Base-by-base conservation (phyloP, 2,888 invertebrate species). In the Patella depressa region DNA sequence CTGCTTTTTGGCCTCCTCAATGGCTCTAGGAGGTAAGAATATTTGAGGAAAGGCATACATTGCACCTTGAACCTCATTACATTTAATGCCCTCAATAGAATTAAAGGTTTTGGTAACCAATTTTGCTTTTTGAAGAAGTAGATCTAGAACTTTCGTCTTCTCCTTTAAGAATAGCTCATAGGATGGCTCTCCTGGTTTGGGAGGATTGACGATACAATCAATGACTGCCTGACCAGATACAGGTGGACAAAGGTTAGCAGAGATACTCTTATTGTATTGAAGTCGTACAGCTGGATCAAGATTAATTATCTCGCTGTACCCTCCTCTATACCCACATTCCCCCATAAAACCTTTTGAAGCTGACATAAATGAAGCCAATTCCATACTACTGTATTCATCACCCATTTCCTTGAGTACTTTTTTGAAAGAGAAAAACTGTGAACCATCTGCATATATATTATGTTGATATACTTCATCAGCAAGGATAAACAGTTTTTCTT, bases 1-100 rank as follows among this genome's bases (percentile, higher is more conserved):
- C 53, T 84, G 80, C 3, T 91, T 92, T 92, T 95, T 94, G 1
- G 99, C 99, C 29, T 95, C 96, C 85, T 94, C 94, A 57, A 97
- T 93, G 0, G 98, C 98, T 90, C 95, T 96, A 59, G 93, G 92
- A 2, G 99, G 97, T 76, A 99, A 89, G 71, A 93, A 93, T 78
- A 99, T 93, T 88, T 94, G 93, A 0, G 99, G 99, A 92, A 99
- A 99, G 80, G 98, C 97, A 92, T 99, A 99, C 99, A 99, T 99
- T 3, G 99, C 98, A 19, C 99, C 95, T 95, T 95, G 96, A 4
- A 94, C 94, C 12, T 94, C 93, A 91, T 98, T 98, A 87, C 98
- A 98, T 72, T 92, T 94, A 92, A 96, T 95, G 45, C 99, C 99
- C 85, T 96, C 94, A 92, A 99, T 97, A 77, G 94, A 93, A 92